Conservation (phyloP, 1,140 invertebrate genomes). For the Venustaconcha ellipsiformis region DNA sequence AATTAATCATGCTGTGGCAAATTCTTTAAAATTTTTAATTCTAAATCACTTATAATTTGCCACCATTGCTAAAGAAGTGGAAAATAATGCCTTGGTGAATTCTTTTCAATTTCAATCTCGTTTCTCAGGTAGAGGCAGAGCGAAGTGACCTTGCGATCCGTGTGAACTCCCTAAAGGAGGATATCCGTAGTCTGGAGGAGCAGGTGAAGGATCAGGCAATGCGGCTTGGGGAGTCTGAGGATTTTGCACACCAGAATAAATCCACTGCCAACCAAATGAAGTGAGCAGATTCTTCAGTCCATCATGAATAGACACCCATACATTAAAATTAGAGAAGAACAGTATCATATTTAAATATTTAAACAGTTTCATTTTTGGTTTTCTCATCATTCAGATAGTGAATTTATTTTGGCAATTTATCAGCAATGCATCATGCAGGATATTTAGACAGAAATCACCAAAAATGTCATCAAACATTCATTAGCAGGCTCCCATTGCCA, state of each 20-base stretch:
- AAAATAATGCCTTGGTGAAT: background rate
- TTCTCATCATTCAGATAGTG: no score
- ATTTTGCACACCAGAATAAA: slow-evolving; percentile 53
- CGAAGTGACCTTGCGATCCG: slow-evolving; percentile 52
- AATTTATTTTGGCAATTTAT: no score
- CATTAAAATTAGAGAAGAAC: no score
- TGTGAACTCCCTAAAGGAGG: slow-evolving; percentile 54
- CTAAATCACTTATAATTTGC: background rate
- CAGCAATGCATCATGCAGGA: no score
- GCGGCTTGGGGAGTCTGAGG: slow-evolving; percentile 50
- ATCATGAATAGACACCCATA: no score
- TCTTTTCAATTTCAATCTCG: background rate
- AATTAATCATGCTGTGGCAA: background rate
- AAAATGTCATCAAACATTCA: no score
- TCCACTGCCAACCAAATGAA: slow-evolving; percentile 65
- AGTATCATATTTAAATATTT: no score
- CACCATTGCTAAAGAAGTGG: background rate
- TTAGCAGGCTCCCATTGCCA: no score
- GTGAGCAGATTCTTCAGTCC: slow-evolving; percentile 37
- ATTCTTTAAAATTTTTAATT: background rate
- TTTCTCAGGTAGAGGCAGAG: slow-evolving; percentile 56
- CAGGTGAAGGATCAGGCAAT: slow-evolving; percentile 58
- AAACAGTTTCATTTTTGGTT: no score
- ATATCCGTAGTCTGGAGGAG: slow-evolving; percentile 56
- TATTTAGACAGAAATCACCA: no score